A percentile compares a stretch with the other conserved stretches of the same genome.
These are phyloP conservation scores for Carpatolechia fugitivella DNA, from an alignment of 2,888 invertebrate species.

Conservation along the genomic window DNA sequence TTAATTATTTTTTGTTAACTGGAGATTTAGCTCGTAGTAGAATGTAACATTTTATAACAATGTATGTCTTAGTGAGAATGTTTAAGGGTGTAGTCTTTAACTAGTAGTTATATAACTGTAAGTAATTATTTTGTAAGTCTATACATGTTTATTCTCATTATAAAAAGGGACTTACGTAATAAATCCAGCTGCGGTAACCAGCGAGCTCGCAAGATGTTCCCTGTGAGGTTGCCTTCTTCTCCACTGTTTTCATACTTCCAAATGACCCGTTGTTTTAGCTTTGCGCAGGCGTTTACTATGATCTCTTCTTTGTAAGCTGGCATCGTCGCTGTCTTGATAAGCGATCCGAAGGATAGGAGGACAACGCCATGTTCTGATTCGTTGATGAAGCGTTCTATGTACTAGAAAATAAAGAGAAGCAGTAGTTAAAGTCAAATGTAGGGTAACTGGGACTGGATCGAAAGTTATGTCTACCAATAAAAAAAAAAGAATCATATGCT, in stretches of 20 bases:
- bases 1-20: too few species aligned
- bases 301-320: conserved; percentile 79
- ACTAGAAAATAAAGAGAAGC: conserved; percentile 54
- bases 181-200: conserved; percentile 88
- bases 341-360: conserved; percentile 88
- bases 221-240: conserved; percentile 56
- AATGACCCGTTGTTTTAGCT: conserved; percentile 83
- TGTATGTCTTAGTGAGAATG: too few species aligned
- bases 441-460: too few species aligned
- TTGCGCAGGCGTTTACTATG: conserved; percentile 81
- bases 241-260: conserved; percentile 87
- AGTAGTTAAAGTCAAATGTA: background rate
- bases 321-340: conserved; percentile 84
- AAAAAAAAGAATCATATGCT: too few species aligned
- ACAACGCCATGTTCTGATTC: conserved; percentile 84
- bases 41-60: too few species aligned
- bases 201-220: conserved; percentile 79
- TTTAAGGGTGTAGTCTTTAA: too few species aligned
- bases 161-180: conserved; percentile 84
- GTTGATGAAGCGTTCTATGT: conserved; percentile 82
- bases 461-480: too few species aligned
- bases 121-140: too few species aligned
- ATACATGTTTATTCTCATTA: too few species aligned
- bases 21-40: too few species aligned
- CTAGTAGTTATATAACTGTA: too few species aligned